Conservation (phyloP, 2,797 vertebrate genomes). For the Distichodus sexfasciatus region DNA sequence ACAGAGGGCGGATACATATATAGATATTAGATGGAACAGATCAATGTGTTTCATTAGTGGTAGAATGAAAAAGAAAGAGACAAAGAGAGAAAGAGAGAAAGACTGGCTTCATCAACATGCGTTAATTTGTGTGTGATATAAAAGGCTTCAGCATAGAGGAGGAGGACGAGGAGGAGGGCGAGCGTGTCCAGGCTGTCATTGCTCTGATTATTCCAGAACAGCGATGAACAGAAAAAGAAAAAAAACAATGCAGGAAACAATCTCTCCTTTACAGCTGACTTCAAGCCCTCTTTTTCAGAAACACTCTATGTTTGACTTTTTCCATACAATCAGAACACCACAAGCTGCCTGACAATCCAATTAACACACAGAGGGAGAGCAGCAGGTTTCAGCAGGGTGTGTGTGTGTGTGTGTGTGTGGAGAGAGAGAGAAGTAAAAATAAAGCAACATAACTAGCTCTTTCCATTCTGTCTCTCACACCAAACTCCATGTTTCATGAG, state of each 20-base stretch:
- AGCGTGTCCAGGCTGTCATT: constrained; percentile 6
- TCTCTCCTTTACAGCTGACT: neutral
- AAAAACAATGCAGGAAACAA: neutral
- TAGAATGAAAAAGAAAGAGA: neutral
- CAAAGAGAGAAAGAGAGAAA: neutral
- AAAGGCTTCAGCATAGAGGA: neutral
- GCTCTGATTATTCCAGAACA: neutral
- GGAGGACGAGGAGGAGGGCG: too few relatives aligned
- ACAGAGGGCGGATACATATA: too few relatives aligned
- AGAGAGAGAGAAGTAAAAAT: neutral
- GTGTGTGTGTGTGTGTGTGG: too few relatives aligned
- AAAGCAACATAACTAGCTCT: constrained; percentile 5
- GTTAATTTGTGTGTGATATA: constrained; percentile 27
- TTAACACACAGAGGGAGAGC: constrained; percentile 23
- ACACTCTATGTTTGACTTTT: constrained; percentile 8
- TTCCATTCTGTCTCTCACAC: too few relatives aligned
- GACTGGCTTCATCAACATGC: constrained; percentile 38
- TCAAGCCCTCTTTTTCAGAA: neutral
- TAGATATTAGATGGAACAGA: too few relatives aligned
- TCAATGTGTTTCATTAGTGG: too few relatives aligned
- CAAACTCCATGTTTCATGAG: too few relatives aligned
- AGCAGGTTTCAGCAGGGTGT: too few relatives aligned
- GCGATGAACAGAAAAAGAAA: neutral
- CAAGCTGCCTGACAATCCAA: constrained; percentile 40
- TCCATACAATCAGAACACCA: constrained; percentile 38